A percentile compares a stretch with the other conserved stretches of the same genome.
phyloP scores from a whole-genome alignment of 2,797 vertebrate species.

The Pseudomugil gertrudae region DNA sequence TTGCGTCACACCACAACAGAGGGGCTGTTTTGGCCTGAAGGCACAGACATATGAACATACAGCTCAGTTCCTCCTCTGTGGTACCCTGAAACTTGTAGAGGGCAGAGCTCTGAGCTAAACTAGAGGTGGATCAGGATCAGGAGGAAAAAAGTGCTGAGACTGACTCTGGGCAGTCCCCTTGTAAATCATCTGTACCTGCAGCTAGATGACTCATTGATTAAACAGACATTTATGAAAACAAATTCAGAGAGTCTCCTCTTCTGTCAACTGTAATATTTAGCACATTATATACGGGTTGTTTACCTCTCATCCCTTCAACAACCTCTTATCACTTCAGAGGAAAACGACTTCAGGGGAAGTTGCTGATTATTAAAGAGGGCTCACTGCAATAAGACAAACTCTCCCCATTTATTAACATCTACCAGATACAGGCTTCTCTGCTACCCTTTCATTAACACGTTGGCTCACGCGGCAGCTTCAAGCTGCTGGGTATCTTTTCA shows the following conservation, averaged over 20 bases:
- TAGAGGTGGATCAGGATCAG: conserved; percentile 51
- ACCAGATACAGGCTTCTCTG: conserved; percentile 36
- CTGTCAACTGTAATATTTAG: conserved; percentile 10
- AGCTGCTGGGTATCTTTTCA: conserved; percentile 10
- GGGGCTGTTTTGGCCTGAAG: conserved; percentile 68
- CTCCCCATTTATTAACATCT: conserved; percentile 67
- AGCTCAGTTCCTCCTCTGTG: conserved; percentile 48
- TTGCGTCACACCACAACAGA: conserved; percentile 78
- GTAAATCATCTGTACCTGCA: conserved; percentile 47
- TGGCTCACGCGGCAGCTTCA: conserved; percentile 45
- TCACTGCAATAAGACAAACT: conserved; percentile 20
- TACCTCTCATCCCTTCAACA: conserved; percentile 9
- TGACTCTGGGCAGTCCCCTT: conserved; percentile 42
- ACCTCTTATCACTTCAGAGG: conserved; percentile 46
- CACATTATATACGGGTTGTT: conserved; percentile 9
- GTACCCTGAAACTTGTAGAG: conserved; percentile 40
- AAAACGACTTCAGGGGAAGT: conserved; percentile 45
- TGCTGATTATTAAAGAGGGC: conserved; percentile 53
- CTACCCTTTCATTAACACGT: conserved; percentile 56
- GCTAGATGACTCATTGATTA: conserved; percentile 48
- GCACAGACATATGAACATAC: conserved; percentile 50
- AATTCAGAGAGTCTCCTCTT: conserved; percentile 17
- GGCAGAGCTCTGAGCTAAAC: conserved; percentile 47
- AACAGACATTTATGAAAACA: conserved; percentile 33
- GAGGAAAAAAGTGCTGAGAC: conserved; percentile 62